A percentile compares a stretch with the other conserved stretches of the same genome.
Evolutionary conservation across 2,888 invertebrate species (phyloP).

Genomic region (Zhengitettix transpicula): DNA sequence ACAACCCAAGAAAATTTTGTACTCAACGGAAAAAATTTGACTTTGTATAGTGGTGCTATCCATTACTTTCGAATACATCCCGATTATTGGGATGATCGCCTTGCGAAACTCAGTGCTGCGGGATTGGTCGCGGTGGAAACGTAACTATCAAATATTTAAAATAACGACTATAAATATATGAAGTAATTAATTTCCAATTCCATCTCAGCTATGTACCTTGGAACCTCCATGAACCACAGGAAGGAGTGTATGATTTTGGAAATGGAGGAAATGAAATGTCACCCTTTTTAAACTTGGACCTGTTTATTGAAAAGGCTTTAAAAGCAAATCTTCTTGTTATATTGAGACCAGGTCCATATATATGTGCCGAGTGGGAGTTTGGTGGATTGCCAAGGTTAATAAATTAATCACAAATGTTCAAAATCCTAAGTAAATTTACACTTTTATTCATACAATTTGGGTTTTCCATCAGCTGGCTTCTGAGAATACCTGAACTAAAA

Average conservation of each 20-base stretch:
- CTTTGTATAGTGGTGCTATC: neutral
- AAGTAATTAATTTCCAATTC: too few relatives aligned
- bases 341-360: slow-evolving; percentile 35
- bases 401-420: neutral
- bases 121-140: neutral
- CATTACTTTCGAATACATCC: neutral
- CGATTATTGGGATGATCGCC: neutral
- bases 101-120: neutral
- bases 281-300: slow-evolving; percentile 19
- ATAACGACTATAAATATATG: neutral
- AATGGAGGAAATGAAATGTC: slow-evolving; percentile 20
- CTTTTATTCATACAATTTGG: neutral
- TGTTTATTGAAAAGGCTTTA: slow-evolving; percentile 26
- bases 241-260: slow-evolving; percentile 24
- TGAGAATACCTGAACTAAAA: neutral
- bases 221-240: slow-evolving; percentile 26
- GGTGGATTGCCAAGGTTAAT: slow-evolving; percentile 22
- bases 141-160: neutral
- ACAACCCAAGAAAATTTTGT: neutral
- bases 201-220: slow-evolving; percentile 23
- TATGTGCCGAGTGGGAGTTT: slow-evolving; percentile 37
- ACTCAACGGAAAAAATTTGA: neutral
- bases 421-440: neutral
- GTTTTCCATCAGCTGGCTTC: neutral
- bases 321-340: neutral